Conservation (phyloP, 2,888 invertebrate genomes). For the Endotricha flammealis region DNA sequence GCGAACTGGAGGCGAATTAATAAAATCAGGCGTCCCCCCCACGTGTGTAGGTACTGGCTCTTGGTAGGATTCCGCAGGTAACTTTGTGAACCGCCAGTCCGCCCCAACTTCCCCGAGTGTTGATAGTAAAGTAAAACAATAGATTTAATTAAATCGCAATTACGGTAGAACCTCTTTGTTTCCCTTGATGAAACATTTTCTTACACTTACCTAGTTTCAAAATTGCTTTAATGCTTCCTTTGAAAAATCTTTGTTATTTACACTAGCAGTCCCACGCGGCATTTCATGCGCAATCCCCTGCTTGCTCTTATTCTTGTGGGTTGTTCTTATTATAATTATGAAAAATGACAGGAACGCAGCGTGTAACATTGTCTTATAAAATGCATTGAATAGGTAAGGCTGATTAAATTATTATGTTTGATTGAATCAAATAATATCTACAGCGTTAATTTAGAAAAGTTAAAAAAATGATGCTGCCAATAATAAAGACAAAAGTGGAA, state of each 20-base stretch:
- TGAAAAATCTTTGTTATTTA: no score
- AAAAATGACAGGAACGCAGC: no score
- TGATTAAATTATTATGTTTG: no score
- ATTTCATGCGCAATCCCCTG: no score
- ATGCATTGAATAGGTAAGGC: no score
- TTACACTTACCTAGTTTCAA: conserved; percentile 12
- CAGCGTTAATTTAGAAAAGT: no score
- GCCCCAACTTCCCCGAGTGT: conserved; percentile 28
- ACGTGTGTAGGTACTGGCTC: background rate
- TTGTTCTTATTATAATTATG: no score
- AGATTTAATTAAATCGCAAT: conserved; percentile 18
- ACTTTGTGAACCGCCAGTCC: background rate
- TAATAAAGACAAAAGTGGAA: conserved; percentile 12
- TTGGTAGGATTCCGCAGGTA: background rate
- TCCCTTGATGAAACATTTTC: background rate
- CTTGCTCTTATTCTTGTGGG: no score
- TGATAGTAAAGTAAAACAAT: conserved; percentile 19
- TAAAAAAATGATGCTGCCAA: background rate
- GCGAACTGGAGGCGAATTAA: conserved; percentile 55
- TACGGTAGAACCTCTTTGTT: background rate
- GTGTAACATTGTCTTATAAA: no score
- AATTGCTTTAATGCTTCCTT: conserved; percentile 8
- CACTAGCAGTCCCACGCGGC: no score
- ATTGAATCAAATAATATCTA: no score
- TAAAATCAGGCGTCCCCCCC: conserved; percentile 26